Conservation (phyloP, 2,888 invertebrate species). For the Steinernema carpocapsae region DNA sequence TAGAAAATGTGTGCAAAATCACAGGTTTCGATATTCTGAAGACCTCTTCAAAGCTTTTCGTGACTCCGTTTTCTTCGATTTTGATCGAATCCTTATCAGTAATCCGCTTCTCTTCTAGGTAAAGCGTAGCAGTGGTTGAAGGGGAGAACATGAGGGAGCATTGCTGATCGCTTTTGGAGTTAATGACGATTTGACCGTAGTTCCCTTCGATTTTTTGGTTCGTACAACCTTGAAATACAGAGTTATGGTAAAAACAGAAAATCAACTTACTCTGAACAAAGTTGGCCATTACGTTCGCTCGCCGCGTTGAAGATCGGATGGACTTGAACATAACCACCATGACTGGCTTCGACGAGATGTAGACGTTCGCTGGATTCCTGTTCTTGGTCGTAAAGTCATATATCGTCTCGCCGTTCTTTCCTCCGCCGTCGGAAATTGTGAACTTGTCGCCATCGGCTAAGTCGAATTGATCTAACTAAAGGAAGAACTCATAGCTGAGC, state of each 20-base stretch:
- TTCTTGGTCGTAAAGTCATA: not conserved
- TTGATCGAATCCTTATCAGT: conserved; percentile 42
- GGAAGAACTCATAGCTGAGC: not conserved
- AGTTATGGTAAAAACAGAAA: no score
- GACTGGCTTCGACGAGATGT: conserved; percentile 17
- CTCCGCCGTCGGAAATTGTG: not conserved
- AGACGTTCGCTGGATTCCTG: conserved; percentile 6
- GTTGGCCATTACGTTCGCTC: not conserved
- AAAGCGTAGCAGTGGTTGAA: conserved; percentile 34
- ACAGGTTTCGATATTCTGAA: not conserved
- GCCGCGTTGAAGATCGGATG: no score
- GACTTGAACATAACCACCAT: not conserved
- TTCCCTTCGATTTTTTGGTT: conserved; percentile 9
- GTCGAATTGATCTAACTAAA: conserved; percentile 1
- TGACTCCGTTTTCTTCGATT: not conserved
- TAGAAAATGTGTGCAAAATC: conserved; percentile 13
- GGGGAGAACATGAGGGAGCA: not conserved
- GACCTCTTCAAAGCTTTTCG: not conserved
- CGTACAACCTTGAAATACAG: conserved; percentile 1
- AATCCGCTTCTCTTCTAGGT: conserved; percentile 42
- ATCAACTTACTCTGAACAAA: conserved; percentile 23
- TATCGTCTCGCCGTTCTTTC: not conserved
- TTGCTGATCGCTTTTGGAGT: not conserved
- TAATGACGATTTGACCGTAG: not conserved
- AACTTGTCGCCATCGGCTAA: not conserved